phyloP scores from a whole-genome alignment of 2,113 vertebrate species.

The Uropsilus gracilis region DNA sequence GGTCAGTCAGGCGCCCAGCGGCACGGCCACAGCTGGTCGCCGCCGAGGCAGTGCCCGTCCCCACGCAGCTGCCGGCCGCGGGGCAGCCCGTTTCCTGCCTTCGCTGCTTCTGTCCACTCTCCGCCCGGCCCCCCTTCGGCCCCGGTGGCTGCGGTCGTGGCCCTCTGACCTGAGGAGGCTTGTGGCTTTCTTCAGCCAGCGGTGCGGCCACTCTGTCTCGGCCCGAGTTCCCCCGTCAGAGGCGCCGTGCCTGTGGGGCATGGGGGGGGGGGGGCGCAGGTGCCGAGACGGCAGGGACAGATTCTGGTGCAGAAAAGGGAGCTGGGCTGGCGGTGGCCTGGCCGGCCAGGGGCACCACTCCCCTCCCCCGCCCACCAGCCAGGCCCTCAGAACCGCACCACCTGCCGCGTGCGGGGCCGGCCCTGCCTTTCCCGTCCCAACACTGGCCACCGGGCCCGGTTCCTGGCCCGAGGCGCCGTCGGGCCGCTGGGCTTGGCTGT shows the following conservation, averaged over 20 bases:
- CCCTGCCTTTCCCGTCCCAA: slow-evolving; percentile 25
- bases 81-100: not conserved
- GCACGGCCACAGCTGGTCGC: no score
- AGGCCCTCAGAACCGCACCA: no score
- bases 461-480: not conserved
- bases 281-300: not conserved
- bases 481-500: not conserved
- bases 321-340: not conserved
- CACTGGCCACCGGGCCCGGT: not conserved
- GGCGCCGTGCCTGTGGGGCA: no score
- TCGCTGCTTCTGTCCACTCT: not conserved
- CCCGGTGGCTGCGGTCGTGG: not conserved
- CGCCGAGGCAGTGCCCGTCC: slow-evolving; percentile 43
- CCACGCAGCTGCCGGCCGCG: not conserved
- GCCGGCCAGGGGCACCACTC: not conserved
- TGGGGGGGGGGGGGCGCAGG: no score
- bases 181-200: not conserved
- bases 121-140: not conserved
- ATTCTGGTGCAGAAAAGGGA: slow-evolving; percentile 77
- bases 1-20: slow-evolving; percentile 76
- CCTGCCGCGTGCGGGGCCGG: no score
- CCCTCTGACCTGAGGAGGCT: not conserved
- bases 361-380: no score
- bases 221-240: not conserved
- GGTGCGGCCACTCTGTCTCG: not conserved